Evolutionary conservation across 2,113 vertebrate genomes (phyloP).

Genomic region (Amia ocellicauda): DNA sequence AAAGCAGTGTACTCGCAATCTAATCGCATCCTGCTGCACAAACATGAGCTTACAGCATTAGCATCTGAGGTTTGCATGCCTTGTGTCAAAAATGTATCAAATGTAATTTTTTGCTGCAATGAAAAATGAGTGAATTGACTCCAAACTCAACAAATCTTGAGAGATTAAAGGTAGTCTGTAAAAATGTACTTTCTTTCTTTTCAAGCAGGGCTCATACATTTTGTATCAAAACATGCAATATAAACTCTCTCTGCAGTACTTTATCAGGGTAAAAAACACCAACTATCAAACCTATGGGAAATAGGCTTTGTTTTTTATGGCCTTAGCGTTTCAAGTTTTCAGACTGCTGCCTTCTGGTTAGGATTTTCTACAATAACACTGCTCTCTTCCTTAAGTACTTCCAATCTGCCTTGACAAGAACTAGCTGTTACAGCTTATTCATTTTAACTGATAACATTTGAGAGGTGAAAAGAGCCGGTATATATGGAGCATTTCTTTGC

Average conservation of each 20-base stretch:
- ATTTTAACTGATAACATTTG: not conserved
- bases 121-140: slow-evolving; percentile 46
- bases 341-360: not conserved
- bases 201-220: not conserved
- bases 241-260: too few relatives aligned
- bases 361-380: slow-evolving; percentile 1
- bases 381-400: not conserved
- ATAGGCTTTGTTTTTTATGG: not conserved
- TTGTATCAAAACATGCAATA: too few relatives aligned
- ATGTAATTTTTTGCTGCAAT: slow-evolving; percentile 48
- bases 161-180: slow-evolving; percentile 45
- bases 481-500: not conserved
- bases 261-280: not conserved
- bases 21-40: slow-evolving; percentile 55
- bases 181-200: slow-evolving; percentile 20
- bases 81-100: slow-evolving; percentile 60
- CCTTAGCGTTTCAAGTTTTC: not conserved
- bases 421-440: not conserved
- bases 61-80: slow-evolving; percentile 53
- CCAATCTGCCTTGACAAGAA: not conserved
- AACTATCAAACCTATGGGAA: too few relatives aligned
- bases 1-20: slow-evolving; percentile 45
- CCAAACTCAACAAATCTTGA: slow-evolving; percentile 47
- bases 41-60: slow-evolving; percentile 60
- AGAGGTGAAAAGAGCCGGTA: not conserved